Evolutionary conservation across 1,140 invertebrate species (phyloP).

Genomic region (Aphaenogaster ashmeadi): DNA sequence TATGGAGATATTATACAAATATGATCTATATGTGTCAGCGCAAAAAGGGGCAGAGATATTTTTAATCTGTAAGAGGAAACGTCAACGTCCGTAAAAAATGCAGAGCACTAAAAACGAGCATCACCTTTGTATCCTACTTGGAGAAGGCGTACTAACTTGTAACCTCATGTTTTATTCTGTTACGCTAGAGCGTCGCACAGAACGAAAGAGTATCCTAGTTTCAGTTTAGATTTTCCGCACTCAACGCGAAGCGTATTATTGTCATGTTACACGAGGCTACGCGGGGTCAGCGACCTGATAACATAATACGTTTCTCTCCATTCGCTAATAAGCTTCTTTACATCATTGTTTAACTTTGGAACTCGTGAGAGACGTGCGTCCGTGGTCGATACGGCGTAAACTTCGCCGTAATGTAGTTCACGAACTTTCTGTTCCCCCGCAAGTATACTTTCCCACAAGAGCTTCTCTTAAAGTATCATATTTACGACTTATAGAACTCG

Average conservation of each 20-base stretch:
- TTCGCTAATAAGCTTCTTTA: slow-evolving; percentile 62
- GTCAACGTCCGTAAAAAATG: slow-evolving; percentile 2
- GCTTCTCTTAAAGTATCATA: slow-evolving; percentile 53
- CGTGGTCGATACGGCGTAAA: slow-evolving; percentile 57
- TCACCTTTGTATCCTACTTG: slow-evolving; percentile 30
- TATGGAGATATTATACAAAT: neutral
- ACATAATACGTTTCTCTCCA: slow-evolving; percentile 39
- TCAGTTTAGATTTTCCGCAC: slow-evolving; percentile 43
- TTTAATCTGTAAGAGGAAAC: slow-evolving; percentile 10
- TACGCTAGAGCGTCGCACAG: slow-evolving; percentile 19
- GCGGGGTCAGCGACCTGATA: slow-evolving; percentile 36
- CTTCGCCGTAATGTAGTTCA: slow-evolving; percentile 58
- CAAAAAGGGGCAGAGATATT: neutral
- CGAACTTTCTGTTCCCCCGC: slow-evolving; percentile 33
- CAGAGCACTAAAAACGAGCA: neutral
- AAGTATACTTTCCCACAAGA: slow-evolving; percentile 59
- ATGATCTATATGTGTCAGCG: neutral
- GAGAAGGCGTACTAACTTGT: slow-evolving; percentile 20
- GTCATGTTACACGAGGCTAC: slow-evolving; percentile 38
- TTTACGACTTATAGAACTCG: slow-evolving; percentile 59
- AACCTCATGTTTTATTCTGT: slow-evolving; percentile 59
- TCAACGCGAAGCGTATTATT: slow-evolving; percentile 27
- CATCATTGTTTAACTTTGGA: slow-evolving; percentile 60
- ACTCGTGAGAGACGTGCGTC: slow-evolving; percentile 40
- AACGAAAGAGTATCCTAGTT: slow-evolving; percentile 30